Base-by-base conservation (phyloP, 64 coral and sea anemone genomes). In the Actinia tenebrosa region DNA sequence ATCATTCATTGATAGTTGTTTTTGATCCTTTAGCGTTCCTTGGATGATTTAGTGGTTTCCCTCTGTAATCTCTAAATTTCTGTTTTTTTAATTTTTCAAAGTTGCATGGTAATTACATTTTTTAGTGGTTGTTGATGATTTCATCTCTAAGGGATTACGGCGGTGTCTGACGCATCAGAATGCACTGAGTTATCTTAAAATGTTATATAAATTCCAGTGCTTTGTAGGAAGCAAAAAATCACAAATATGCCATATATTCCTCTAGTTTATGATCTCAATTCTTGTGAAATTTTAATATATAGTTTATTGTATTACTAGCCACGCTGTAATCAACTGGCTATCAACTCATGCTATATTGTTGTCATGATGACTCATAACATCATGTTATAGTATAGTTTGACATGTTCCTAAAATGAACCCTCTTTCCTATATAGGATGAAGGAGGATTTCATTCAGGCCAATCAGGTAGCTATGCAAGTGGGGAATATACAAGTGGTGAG, bases 391-490 rank as follows among this genome's bases (percentile, higher is more conserved):
- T 85, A 37, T 3, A 19, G 4, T 83, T 84, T 52, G 46, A 62
- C 46, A 60, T 78, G 58, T 60, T 37, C 44, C 42, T 27, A 22
- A 25, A 66, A 66, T 23, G 22, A 75, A 37, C 20, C 10, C 25
- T 75, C 25, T 14, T 89, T 75, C 45, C 80, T 83, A 64, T 89
- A 14, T 56, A 95, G 80, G 90, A 91, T 22, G 94, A 95, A 84
- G 86, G 86, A 79, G 94, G 89, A 81, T 43, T 92, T 22, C 86
- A 88, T 22, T 96, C 94, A 3, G 86, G 91, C n/a, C 94, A 85
- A 42, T 93, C 94, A 25, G 95, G 95, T 54, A 98, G 95, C 77
- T 98, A 94, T 77, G 61, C 88, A 71, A 98, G 95, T 78, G 95
- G 90, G 7, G 92, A 94, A 13, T 94, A 92, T 82, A 98, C 91